Percentiles rank a stretch among this genome's conserved stretches.
Conservation (phyloP, 2,113 vertebrate genomes). For the Taxidea taxus region DNA sequence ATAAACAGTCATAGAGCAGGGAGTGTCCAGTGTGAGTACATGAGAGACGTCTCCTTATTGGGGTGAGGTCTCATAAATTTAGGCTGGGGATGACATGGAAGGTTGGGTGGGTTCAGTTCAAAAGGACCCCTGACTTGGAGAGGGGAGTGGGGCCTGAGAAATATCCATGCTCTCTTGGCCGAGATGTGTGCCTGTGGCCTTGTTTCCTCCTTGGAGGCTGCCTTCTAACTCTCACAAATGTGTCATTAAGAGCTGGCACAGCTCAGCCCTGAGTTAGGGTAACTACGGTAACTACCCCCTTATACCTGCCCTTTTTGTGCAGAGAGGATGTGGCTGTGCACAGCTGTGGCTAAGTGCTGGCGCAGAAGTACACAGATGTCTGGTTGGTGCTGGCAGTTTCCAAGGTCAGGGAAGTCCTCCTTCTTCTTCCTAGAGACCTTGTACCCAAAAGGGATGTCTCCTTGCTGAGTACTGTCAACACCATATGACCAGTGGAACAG, state of each 20-base stretch:
- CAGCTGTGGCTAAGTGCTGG: constrained; percentile 70
- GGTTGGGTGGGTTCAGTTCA: not conserved
- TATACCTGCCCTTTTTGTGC: constrained; percentile 52
- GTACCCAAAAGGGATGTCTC: not conserved
- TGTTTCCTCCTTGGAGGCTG: accelerated
- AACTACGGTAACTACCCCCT: not conserved
- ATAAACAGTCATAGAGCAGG: not conserved
- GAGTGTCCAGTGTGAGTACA: not conserved
- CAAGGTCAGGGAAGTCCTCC: constrained; percentile 42
- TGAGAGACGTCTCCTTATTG: not conserved
- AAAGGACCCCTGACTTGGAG: not conserved
- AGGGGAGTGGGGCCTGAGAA: not conserved
- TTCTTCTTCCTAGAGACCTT: not conserved
- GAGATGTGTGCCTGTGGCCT: accelerated
- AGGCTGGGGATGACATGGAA: not conserved
- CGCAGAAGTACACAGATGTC: constrained; percentile 60
- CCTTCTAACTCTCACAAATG: not conserved
- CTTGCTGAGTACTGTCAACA: accelerated
- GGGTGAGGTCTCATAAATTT: not conserved
- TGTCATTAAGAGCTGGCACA: accelerated
- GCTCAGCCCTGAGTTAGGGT: not conserved
- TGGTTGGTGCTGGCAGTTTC: constrained; percentile 45
- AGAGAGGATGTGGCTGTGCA: constrained; percentile 55
- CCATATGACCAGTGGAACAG: not conserved
- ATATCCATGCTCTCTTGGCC: not conserved